Evolutionary conservation across 2,888 invertebrate species (phyloP), one percentile per base, ranked within the genome.

Genomic region (Thymelicus lineola): DNA sequence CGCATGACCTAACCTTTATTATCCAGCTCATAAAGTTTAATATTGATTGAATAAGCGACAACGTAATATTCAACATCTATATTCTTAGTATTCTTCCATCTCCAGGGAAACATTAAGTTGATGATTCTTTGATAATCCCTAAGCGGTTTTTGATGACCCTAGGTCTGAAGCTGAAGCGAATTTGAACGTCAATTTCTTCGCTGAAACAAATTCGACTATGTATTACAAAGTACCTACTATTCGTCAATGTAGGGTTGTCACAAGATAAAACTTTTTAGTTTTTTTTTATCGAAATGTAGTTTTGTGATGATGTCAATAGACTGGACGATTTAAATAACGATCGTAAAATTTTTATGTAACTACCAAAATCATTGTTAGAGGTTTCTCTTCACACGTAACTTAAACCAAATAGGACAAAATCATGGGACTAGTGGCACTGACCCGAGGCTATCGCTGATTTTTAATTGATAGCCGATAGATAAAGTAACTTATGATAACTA

Each of bases 91-190:
- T 81, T 81, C 72, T 75, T 74, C 46, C 35, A 55, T 58, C 48
- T 69, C 79, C 74, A 78, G 77, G 75, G 74, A 82, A 84, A 81
- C 80, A 80, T 79, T 77, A 75, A 77, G 76, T 72, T 83, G 83
- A 83, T 82, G 82, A 82, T 85, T 78, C 78, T 80, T 78, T 81
- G 81, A 80, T 83, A 82, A 81, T 80, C 79, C 78, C 78, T 90
- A 89, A 91, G 84, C 86, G 88, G 83, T 86, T 87, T 88, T 86
- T 90, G 87, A 91, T 90, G 87, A 81, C 80, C 66, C 76, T 64
- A 77, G 72, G 73, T 75, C 74, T 79, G 73, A 69, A 62, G 72
- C 72, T 73, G 74, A 73, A 74, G 75, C 71, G 71, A 75, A 75
- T 76, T 79, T 78, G 75, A 76, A 77, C 75, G 75, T 72, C 70